phyloP scores from a whole-genome alignment of 2,888 invertebrate genomes.

The Glyphotaelius pellucidus region DNA sequence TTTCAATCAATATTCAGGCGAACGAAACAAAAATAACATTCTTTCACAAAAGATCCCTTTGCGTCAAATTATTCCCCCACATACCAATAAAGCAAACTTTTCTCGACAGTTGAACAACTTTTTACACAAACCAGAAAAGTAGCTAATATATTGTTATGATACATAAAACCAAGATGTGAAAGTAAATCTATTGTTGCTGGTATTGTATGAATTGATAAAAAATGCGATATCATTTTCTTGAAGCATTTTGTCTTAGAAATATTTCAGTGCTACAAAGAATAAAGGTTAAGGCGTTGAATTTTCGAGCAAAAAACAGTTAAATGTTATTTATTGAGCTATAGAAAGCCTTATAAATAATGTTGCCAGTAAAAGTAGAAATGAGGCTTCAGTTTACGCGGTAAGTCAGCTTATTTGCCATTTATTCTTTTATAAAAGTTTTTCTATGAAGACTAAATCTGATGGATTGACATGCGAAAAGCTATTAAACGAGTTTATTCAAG shows the following conservation, averaged over 20 bases:
- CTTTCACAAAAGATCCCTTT: neutral
- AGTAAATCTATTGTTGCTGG: neutral
- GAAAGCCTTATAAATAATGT: neutral
- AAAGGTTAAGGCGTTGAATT: neutral
- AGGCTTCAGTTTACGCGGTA: neutral
- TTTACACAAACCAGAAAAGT: neutral
- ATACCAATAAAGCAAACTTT: neutral
- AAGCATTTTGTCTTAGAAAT: neutral
- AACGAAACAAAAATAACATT: neutral
- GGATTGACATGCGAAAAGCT: neutral
- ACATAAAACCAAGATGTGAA: neutral
- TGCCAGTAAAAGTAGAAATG: neutral
- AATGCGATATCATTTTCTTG: neutral
- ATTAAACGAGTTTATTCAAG: neutral
- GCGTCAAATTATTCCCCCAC: neutral
- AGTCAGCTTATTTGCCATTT: constrained; percentile 2
- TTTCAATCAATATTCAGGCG: neutral
- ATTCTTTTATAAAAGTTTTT: neutral
- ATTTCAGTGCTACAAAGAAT: neutral
- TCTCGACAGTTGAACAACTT: neutral
- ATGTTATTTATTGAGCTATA: neutral
- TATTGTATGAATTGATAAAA: neutral
- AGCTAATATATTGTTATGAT: neutral
- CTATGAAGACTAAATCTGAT: neutral
- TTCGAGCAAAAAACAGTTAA: neutral